These are phyloP conservation scores for Palythoa grandis DNA, from an alignment of 92 coral and sea anemone species.

Conservation along the genomic window DNA sequence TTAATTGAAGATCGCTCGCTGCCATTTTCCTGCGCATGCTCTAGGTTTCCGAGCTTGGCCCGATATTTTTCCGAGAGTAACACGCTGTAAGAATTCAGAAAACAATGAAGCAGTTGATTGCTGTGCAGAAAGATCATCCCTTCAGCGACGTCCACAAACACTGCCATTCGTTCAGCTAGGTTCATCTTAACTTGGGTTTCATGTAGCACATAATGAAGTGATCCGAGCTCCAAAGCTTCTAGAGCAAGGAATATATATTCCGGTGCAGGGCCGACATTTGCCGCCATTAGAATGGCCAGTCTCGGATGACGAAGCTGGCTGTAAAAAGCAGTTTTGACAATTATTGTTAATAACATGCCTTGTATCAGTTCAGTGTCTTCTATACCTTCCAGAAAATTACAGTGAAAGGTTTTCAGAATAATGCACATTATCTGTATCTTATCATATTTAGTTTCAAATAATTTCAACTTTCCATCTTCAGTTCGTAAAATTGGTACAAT, in stretches of 20 bases:
- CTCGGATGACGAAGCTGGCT: constrained; percentile 88
- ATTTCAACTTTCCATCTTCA: too few relatives aligned
- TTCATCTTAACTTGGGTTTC: constrained; percentile 63
- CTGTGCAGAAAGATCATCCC: constrained; percentile 79
- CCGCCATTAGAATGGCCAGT: constrained; percentile 81
- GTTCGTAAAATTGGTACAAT: too few relatives aligned
- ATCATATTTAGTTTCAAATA: too few relatives aligned
- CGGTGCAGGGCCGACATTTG: constrained; percentile 61
- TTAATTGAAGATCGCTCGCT: constrained; percentile 6
- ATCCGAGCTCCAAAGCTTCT: constrained; percentile 74
- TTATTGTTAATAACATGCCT: neutral
- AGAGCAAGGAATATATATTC: constrained; percentile 69
- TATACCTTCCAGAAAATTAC: too few relatives aligned
- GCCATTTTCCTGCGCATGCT: constrained; percentile 64
- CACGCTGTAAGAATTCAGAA: constrained; percentile 78
- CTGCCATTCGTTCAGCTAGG: constrained; percentile 54
- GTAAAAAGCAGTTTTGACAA: constrained; percentile 3
- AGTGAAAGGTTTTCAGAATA: too few relatives aligned
- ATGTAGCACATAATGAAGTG: constrained; percentile 71
- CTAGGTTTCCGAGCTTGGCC: constrained; percentile 75
- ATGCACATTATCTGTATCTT: too few relatives aligned
- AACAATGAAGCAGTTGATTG: constrained; percentile 77
- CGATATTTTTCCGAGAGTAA: constrained; percentile 53
- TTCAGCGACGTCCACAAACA: constrained; percentile 75
- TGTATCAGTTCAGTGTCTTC: too few relatives aligned